Base-by-base conservation (phyloP, 2,113 vertebrate genomes). In the Halcyon malimbica region DNA sequence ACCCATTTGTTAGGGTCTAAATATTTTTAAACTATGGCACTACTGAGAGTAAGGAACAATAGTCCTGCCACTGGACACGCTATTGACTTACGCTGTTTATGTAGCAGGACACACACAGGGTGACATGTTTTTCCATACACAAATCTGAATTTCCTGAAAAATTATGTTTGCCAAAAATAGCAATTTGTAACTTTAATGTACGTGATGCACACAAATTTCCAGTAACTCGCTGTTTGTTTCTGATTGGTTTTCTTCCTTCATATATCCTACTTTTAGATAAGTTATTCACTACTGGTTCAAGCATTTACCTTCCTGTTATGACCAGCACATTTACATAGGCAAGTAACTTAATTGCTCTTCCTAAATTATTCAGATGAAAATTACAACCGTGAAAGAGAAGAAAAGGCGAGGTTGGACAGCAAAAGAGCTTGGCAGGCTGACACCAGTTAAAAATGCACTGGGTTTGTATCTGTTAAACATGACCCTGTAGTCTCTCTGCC, bases 21-120 rank as follows among this genome's bases (percentile, higher is more conserved):
- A 53, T 16, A 69, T 6, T 35, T 10, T 12, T 53, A 53, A 7
- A 9, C 13, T 9, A 11, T 6, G 50, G 28, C 16, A 31, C 13
- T 17, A 12, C 1, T 3, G 6, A 54, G 7, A 39, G 29, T 20
- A 37, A 64, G 12, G 42, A 24, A 39, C 31, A 44, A 29, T 2
- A 81, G 17, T 17, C 11, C 31, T 0, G 1, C 7, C 44, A 48
- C 46, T 9, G n/a, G 35, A n/a, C 23, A 53, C 6, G 21, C 11
- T 35, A 26, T 11, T n/a, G 11, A 54, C 0, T 0, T 5, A 18
- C 0, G 1, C 31, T n/a, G 4, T 21, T 44, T 41, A 16, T 4
- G 6, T 0, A 41, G 28, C 1, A 41, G 21, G 29, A 39, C 19
- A 50, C 10, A 9, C 1, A 15, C 1, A 33, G 2, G 26, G 17